Conservation (phyloP, 2,113 vertebrate genomes). For the Mesocricetus auratus region DNA sequence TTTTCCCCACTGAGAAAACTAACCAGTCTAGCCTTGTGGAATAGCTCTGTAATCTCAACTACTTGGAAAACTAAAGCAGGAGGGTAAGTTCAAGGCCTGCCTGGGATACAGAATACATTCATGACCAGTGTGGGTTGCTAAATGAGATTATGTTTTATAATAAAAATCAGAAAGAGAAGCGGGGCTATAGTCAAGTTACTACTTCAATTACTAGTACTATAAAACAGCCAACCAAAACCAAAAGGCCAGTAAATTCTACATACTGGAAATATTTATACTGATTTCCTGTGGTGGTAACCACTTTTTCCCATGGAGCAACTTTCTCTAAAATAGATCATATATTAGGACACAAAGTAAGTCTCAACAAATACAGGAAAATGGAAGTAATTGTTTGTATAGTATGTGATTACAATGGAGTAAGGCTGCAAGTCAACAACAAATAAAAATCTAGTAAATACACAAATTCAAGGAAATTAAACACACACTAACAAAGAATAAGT, state of each 20-base stretch:
- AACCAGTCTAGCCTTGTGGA: neutral
- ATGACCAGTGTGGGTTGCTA: neutral
- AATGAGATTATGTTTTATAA: neutral
- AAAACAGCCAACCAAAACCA: neutral
- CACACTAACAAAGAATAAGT: neutral
- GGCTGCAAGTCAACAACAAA: neutral
- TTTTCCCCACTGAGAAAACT: conserved; percentile 30
- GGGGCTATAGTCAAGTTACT: neutral
- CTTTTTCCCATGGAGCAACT: neutral
- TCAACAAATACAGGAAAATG: neutral
- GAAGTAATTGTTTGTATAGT: neutral
- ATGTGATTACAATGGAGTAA: neutral
- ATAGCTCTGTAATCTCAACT: neutral
- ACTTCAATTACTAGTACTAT: neutral
- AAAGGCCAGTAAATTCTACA: neutral
- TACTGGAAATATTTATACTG: neutral
- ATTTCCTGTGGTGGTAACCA: neutral
- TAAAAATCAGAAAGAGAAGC: neutral
- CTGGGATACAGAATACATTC: neutral
- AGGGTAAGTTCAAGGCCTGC: neutral
- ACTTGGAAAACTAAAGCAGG: neutral
- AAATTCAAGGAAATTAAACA: neutral
- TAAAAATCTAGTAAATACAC: neutral
- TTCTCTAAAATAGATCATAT: neutral
- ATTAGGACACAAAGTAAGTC: neutral